Evolutionary conservation across 2,888 invertebrate genomes (phyloP), one percentile per base, ranked within the genome.

Genomic region (Antheraea yamamai): DNA sequence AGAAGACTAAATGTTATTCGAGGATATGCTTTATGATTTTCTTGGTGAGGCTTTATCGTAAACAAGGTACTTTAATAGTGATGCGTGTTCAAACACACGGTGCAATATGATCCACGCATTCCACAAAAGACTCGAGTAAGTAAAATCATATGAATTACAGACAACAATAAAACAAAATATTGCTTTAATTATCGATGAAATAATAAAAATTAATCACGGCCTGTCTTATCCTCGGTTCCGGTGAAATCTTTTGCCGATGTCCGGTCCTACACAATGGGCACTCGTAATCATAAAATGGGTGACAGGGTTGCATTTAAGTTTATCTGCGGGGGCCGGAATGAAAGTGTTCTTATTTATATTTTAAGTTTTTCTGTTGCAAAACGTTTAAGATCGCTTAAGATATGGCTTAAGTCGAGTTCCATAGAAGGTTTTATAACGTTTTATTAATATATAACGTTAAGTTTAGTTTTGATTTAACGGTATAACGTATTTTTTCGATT

Each of bases 271-370:
- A 74, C 76, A 76, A 78, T 77, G 76, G 74, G 75, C 77, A 77
- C 76, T 75, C 75, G 75, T 74, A 76, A 77, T 77, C 75, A 74
- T 75, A 68, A 74, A 76, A 72, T 75, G 72, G 58, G 6, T 30
- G 26, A 26, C 58, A 75, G 74, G 71, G 20, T 39, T 14, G 47
- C 72, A 75, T 12, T 72, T 1, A 47, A 47, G 61, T 1, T 12
- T 18, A 18, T 1, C 16, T 10, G 26, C 47, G 23, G 51, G 23
- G 23, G 35, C 10, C 51, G 10, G 1, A 61, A 2, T 23, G 2
- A 30, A 52, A 23, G 16, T 51, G 35, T n/a, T 47, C 12, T 39
- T 39, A 30, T 12, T 51, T 16, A 30, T 26, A 39, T 16, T 16
- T 58, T 7, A 61, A 61, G 61, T 23, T 55, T 55, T 55, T 20